phyloP scores from a whole-genome alignment of 2,888 invertebrate genomes.

The Aplocera efformata region DNA sequence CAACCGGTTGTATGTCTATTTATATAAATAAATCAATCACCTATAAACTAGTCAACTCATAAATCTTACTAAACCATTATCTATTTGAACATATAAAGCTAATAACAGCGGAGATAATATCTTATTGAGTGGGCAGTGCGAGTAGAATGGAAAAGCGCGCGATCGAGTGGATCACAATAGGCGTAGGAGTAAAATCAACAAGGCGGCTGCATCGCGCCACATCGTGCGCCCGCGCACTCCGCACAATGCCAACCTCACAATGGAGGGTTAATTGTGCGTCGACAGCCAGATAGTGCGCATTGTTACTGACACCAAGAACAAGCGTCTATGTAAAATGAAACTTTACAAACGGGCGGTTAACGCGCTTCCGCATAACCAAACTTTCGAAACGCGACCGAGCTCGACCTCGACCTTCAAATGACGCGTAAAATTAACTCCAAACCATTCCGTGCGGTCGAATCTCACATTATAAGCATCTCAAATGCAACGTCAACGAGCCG shows the following conservation, averaged over 20 bases:
- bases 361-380: conserved; percentile 34
- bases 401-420: conserved; percentile 29
- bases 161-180: conserved; percentile 65
- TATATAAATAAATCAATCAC: conserved; percentile 40
- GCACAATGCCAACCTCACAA: conserved; percentile 59
- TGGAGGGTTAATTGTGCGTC: conserved; percentile 74
- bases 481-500: conserved; percentile 65
- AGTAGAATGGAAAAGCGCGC: conserved; percentile 57
- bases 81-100: conserved; percentile 56
- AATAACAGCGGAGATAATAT: conserved; percentile 67
- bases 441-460: conserved; percentile 43
- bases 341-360: conserved; percentile 1
- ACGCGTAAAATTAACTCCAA: conserved; percentile 50
- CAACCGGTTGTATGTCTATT: too few species aligned
- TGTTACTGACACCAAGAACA: conserved; percentile 46
- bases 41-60: conserved; percentile 55
- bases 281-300: conserved; percentile 62
- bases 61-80: conserved; percentile 52
- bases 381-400: conserved; percentile 6
- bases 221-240: conserved; percentile 53
- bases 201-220: conserved; percentile 11
- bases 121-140: conserved; percentile 50
- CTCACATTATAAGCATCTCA: conserved; percentile 43
- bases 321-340: conserved; percentile 40
- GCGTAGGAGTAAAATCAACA: conserved; percentile 74